These are phyloP conservation scores for Aphelinus certus DNA, from an alignment of 1,140 invertebrate species.

Conservation along the genomic window DNA sequence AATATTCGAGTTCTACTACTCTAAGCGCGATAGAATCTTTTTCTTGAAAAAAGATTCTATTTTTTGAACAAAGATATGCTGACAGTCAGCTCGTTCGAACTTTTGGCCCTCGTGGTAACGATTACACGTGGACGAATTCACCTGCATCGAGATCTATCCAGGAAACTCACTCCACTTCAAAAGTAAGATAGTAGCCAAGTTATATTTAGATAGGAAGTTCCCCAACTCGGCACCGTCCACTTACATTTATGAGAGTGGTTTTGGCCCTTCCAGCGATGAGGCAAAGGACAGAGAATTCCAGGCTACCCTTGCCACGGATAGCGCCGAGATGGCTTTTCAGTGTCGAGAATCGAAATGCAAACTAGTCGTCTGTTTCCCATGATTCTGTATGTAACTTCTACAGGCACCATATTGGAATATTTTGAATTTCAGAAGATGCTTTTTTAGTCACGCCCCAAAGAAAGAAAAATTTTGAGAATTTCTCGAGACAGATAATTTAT, in stretches of 20 bases:
- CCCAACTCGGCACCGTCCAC: constrained; percentile 5
- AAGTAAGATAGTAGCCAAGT: constrained; percentile 20
- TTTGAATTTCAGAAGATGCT: too few relatives aligned
- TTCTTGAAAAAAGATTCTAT: neutral
- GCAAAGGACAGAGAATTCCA: constrained; percentile 24
- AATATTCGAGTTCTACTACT: too few relatives aligned
- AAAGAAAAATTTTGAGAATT: too few relatives aligned
- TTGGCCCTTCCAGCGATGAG: constrained; percentile 40
- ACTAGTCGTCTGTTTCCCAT: too few relatives aligned
- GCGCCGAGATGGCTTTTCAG: constrained; percentile 50
- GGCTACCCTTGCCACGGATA: too few relatives aligned
- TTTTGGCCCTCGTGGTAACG: constrained; percentile 6
- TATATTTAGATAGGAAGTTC: constrained; percentile 15
- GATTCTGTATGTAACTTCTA: too few relatives aligned
- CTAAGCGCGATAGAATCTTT: too few relatives aligned
- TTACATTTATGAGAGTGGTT: constrained; percentile 45
- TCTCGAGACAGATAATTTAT: too few relatives aligned
- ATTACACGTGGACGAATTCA: constrained; percentile 22
- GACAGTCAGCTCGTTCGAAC: constrained; percentile 22
- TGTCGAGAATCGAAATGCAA: constrained; percentile 50
- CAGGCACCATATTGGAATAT: too few relatives aligned
- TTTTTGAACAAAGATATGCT: neutral
- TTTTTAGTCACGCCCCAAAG: too few relatives aligned
- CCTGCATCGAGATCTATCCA: constrained; percentile 31
- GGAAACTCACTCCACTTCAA: constrained; percentile 17